These are phyloP conservation scores for Melikaiella ostensackeni DNA, from an alignment of 2,888 invertebrate species.

Conservation along the genomic window DNA sequence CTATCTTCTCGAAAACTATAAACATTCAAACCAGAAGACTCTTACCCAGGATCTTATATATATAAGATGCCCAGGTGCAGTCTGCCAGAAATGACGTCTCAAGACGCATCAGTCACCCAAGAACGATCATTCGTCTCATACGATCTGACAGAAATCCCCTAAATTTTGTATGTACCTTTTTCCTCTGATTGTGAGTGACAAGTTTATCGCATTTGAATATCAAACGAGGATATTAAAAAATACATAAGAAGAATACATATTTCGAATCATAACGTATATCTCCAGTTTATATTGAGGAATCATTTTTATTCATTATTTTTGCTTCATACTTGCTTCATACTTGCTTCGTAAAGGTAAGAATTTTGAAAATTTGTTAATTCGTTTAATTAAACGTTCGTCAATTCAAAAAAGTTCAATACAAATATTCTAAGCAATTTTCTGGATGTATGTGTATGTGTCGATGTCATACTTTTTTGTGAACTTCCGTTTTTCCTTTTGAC, in stretches of 20 bases:
- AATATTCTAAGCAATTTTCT: too few relatives aligned
- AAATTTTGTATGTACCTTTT: background rate
- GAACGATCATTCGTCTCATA: slow-evolving; percentile 8
- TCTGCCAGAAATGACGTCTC: slow-evolving; percentile 17
- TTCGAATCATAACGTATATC: too few relatives aligned
- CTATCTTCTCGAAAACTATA: slow-evolving; percentile 34
- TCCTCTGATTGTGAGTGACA: background rate
- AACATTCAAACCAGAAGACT: slow-evolving; percentile 30
- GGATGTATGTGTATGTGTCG: too few relatives aligned
- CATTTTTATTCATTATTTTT: background rate
- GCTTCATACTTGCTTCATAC: too few relatives aligned
- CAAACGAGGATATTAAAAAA: background rate
- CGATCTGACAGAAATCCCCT: background rate
- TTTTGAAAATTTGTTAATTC: too few relatives aligned
- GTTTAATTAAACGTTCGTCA: too few relatives aligned
- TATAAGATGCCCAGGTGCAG: slow-evolving; percentile 35
- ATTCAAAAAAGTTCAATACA: too few relatives aligned
- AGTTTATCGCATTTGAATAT: background rate
- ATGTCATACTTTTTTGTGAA: too few relatives aligned
- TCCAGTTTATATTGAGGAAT: too few relatives aligned
- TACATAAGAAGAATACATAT: background rate
- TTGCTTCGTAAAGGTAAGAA: too few relatives aligned
- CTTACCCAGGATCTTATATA: slow-evolving; percentile 22
- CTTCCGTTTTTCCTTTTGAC: too few relatives aligned
- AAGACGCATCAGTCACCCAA: slow-evolving; percentile 16